These are phyloP conservation scores for Apteryx owenii DNA, from an alignment of 2,113 vertebrate genomes.

Conservation along the genomic window DNA sequence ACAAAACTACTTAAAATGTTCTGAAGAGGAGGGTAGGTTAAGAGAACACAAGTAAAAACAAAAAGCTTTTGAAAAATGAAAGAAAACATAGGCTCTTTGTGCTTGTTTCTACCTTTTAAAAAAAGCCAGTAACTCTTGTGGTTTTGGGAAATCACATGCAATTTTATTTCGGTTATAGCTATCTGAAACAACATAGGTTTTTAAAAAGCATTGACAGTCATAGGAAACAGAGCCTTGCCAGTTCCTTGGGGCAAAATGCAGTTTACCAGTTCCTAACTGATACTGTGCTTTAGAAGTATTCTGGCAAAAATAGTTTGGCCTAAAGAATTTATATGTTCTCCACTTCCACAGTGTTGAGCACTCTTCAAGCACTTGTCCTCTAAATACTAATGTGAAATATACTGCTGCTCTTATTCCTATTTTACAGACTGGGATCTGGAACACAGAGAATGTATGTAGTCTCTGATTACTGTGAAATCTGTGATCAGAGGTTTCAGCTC, in stretches of 20 bases:
- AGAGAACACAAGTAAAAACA: neutral
- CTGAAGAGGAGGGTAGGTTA: neutral
- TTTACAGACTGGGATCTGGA: neutral
- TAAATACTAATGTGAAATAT: neutral
- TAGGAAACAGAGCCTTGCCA: neutral
- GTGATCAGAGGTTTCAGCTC: neutral
- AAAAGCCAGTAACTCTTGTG: neutral
- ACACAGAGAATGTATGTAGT: neutral
- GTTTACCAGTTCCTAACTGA: neutral
- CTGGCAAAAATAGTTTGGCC: neutral
- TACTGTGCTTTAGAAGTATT: neutral
- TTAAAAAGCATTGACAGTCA: neutral
- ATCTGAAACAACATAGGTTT: neutral
- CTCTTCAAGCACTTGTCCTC: neutral
- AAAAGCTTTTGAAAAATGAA: neutral
- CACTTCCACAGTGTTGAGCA: neutral
- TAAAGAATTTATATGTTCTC: neutral
- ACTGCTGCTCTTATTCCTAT: neutral
- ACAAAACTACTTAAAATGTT: neutral
- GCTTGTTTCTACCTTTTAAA: neutral
- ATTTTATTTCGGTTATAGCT: neutral
- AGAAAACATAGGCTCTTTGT: neutral
- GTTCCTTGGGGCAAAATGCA: neutral
- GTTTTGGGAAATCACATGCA: neutral
- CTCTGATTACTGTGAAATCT: neutral